Evolutionary conservation across 2,113 vertebrate species (phyloP), one percentile per base, ranked within the genome.

Genomic region (Prochilodus magdalenae): DNA sequence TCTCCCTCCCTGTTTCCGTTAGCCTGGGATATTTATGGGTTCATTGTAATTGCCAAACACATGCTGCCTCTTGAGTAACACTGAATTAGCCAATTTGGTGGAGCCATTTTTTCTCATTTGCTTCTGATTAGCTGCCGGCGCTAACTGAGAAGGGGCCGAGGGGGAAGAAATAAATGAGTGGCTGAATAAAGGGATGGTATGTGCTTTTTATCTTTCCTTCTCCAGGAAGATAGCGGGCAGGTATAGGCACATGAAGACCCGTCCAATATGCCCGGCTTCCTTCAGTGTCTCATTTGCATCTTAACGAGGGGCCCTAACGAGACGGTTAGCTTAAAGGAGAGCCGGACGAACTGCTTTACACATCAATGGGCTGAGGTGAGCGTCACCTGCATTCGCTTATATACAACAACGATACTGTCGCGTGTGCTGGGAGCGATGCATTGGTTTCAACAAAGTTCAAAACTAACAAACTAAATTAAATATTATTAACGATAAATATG

Each of bases 21-120:
- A 87, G 83, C 81, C 74, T 87, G 86, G 88, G 88, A 92, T 90
- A 93, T 93, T 92, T 91, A 87, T 79, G 88, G 92, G 86, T 88
- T 92, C 87, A 90, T 87, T 88, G 86, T 91, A 93, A 92, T 93
- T 93, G 90, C 86, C 88, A 88, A 91, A 90, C 89, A 91, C 89
- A 91, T 91, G 90, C 91, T 89, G 83, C 77, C 75, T 83, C 75
- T 79, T 67, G 63, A 85, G 84, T 69, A 87, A 91, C 84, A 89
- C 81, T 87, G 87, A 90, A 81, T 90, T 91, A 87, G 89, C 88
- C 89, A 93, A 88, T 93, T 88, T 88, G 77, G 74, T 72, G 66
- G 87, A 88, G 87, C 75, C 63, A 53, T 88, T 93, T 89, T 79
- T 82, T 73, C 83, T 86, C 86, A 89, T 93, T 93, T 90, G 78